phyloP scores from a whole-genome alignment of 2,113 vertebrate genomes.

The Phalacrocorax carbo region DNA sequence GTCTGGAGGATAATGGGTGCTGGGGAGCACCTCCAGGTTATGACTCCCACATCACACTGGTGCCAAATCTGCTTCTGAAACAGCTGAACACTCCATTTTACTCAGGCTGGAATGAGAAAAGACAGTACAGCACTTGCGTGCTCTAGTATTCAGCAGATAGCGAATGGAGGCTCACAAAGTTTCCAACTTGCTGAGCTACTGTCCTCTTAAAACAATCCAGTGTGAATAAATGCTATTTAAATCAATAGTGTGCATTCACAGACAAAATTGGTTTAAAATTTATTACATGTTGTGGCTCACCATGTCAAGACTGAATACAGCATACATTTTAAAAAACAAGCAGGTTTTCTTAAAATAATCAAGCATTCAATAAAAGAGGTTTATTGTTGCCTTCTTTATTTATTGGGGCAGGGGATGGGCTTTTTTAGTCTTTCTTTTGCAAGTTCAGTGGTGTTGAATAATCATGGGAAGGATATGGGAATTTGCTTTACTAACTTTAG shows the following conservation, averaged over 20 bases:
- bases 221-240: conserved; percentile 5
- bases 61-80: background rate
- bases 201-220: background rate
- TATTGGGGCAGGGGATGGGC: background rate
- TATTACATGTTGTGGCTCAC: conserved; percentile 21
- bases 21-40: background rate
- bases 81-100: background rate
- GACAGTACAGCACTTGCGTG: background rate
- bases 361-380: background rate
- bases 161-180: background rate
- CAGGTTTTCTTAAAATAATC: conserved; percentile 49
- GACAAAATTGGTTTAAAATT: conserved; percentile 60
- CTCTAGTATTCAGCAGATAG: background rate
- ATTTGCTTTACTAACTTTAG: background rate
- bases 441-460: background rate
- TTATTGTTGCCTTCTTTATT: background rate
- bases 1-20: background rate
- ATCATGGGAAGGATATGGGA: background rate
- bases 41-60: background rate
- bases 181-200: background rate
- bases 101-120: background rate
- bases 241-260: conserved; percentile 9
- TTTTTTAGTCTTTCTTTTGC: background rate
- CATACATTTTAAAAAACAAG: conserved; percentile 48
- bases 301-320: conserved; percentile 21